Percentiles rank a stretch among this genome's conserved stretches.
Evolutionary conservation across 1,140 invertebrate genomes (phyloP).

Genomic region (Drosophila ogumai): DNA sequence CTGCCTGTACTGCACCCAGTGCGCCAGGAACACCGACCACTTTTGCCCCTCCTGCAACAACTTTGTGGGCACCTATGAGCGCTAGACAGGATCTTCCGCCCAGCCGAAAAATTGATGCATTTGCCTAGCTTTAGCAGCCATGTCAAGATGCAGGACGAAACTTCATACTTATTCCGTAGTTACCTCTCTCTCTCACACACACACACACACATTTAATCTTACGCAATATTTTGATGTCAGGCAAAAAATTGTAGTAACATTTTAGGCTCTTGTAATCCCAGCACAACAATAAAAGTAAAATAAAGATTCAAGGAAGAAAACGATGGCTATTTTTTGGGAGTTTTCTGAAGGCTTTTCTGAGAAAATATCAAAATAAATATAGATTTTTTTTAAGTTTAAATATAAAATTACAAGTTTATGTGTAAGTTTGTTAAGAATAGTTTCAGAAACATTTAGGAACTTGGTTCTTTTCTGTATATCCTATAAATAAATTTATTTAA

Average conservation of each 20-base stretch:
- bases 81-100: slow-evolving; percentile 4
- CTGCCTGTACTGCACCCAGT: slow-evolving; percentile 88
- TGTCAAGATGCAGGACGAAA: slow-evolving; percentile 1
- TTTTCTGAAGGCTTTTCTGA: background rate
- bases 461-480: background rate
- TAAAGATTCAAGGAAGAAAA: slow-evolving; percentile 10
- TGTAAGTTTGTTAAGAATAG: background rate
- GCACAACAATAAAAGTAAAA: slow-evolving; percentile 7
- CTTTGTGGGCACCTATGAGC: slow-evolving; percentile 87
- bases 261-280: slow-evolving; percentile 5
- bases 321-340: background rate
- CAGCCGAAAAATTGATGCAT: background rate
- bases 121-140: slow-evolving; percentile 19
- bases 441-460: too few species aligned
- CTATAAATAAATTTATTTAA: too few species aligned
- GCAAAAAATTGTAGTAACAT: slow-evolving; percentile 23
- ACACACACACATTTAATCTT: slow-evolving; percentile 4
- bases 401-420: too few species aligned
- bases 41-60: slow-evolving; percentile 88
- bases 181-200: background rate
- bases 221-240: slow-evolving; percentile 41
- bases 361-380: accelerated
- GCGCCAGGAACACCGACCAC: slow-evolving; percentile 87
- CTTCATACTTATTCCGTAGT: background rate
- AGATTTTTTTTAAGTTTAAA: background rate